phyloP scores from a whole-genome alignment of 2,888 invertebrate species.

The Drosophila cognata region DNA sequence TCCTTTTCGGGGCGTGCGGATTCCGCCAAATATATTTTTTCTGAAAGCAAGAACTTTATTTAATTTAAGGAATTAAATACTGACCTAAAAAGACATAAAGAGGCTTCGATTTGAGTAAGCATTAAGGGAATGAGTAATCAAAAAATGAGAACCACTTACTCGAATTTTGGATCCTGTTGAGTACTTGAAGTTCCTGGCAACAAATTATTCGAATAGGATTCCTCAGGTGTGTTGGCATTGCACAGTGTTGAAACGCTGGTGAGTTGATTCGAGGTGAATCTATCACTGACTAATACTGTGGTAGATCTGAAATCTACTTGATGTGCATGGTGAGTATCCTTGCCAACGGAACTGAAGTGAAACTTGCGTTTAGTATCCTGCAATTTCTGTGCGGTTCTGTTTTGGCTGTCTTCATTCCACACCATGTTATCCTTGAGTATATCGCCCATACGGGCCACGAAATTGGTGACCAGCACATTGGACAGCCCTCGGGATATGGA shows the following conservation, averaged over 20 bases:
- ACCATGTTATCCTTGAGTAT: slow-evolving; percentile 43
- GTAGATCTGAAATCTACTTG: neutral
- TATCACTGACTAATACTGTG: neutral
- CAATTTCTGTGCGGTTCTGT: neutral
- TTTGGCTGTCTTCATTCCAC: slow-evolving; percentile 9
- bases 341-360: neutral
- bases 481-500: slow-evolving; percentile 41
- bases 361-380: slow-evolving; percentile 6
- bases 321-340: neutral
- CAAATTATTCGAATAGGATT: slow-evolving; percentile 6
- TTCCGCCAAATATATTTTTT: slow-evolving; percentile 19
- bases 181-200: neutral
- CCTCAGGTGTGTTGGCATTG: neutral
- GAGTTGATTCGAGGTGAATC: neutral
- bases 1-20: slow-evolving; percentile 31
- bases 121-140: too few relatives aligned
- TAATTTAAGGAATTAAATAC: neutral
- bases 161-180: slow-evolving; percentile 17
- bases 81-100: neutral
- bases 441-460: slow-evolving; percentile 49
- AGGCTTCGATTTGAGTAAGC: neutral
- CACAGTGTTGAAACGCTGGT: neutral
- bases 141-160: slow-evolving; percentile 17
- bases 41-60: slow-evolving; percentile 9
- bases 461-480: slow-evolving; percentile 51